Evolutionary conservation across 2,113 vertebrate genomes (phyloP).

Genomic region (Budorcas taxicolor): DNA sequence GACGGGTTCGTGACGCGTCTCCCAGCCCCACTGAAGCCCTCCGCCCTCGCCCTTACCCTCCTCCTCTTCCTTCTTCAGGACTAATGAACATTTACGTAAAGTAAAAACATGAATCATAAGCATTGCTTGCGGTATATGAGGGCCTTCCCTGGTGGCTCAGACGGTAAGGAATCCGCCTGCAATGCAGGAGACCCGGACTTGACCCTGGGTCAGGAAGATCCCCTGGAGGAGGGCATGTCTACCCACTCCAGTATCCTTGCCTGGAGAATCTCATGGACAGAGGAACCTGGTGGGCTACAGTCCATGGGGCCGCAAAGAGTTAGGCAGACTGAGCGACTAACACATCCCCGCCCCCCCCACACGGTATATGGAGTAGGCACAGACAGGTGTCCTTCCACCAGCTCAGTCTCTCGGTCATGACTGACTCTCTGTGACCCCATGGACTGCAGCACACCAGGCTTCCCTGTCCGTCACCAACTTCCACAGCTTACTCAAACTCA

Average conservation of each 20-base stretch:
- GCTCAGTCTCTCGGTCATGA: not conserved
- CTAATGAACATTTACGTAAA: not conserved
- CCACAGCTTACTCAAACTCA: not conserved
- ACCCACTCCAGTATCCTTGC: not conserved
- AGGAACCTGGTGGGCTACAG: not conserved
- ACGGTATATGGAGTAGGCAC: not conserved
- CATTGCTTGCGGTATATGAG: not conserved
- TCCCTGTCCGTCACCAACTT: not conserved
- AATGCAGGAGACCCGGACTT: not conserved
- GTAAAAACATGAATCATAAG: not conserved
- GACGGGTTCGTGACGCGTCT: accelerated
- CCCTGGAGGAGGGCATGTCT: not conserved
- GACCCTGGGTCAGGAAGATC: not conserved
- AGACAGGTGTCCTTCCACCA: not conserved
- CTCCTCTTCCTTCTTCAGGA: not conserved
- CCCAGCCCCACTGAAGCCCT: accelerated
- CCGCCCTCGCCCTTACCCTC: not conserved
- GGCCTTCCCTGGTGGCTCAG: not conserved
- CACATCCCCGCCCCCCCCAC: not conserved
- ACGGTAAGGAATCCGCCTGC: not conserved
- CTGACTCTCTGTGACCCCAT: not conserved
- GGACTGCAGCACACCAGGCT: not conserved
- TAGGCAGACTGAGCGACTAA: not conserved
- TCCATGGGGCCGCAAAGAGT: not conserved
- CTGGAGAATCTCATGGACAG: not conserved